Evolutionary conservation across 2,888 invertebrate genomes (phyloP).

Genomic region (Melanophora roralis): DNA sequence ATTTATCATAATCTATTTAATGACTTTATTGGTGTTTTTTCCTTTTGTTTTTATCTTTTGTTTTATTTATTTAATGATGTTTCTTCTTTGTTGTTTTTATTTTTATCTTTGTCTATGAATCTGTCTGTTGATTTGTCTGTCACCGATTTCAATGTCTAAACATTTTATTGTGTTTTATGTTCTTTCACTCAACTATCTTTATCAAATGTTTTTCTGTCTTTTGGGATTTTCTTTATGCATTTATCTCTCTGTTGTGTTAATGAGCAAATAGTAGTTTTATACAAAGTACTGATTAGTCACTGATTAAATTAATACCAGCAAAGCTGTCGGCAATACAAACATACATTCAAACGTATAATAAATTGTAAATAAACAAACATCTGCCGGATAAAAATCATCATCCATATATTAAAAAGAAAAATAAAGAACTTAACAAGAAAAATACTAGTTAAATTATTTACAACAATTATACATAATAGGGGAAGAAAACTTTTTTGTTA

Average conservation of each 20-base stretch:
- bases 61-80: conserved; percentile 8
- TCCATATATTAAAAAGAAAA: not conserved
- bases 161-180: conserved; percentile 7
- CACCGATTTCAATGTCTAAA: conserved; percentile 24
- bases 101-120: conserved; percentile 1
- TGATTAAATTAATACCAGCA: conserved; percentile 48
- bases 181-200: not conserved
- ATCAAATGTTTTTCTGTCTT: conserved; percentile 1
- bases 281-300: conserved; percentile 49
- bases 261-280: conserved; percentile 13
- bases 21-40: conserved; percentile 29
- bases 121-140: conserved; percentile 1
- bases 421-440: not conserved
- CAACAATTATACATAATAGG: not conserved
- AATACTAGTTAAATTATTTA: not conserved
- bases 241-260: not conserved
- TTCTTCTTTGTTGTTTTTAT: too few relatives aligned
- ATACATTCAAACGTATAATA: not conserved
- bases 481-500: not conserved
- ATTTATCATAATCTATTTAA: conserved; percentile 49
- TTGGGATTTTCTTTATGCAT: not conserved
- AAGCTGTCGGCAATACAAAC: too few relatives aligned
- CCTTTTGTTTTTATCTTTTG: conserved; percentile 1
- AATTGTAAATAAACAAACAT: not conserved
- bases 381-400: not conserved